Base-by-base conservation (phyloP, 2,888 invertebrate species). In the Dasysyrphus tricinctus region DNA sequence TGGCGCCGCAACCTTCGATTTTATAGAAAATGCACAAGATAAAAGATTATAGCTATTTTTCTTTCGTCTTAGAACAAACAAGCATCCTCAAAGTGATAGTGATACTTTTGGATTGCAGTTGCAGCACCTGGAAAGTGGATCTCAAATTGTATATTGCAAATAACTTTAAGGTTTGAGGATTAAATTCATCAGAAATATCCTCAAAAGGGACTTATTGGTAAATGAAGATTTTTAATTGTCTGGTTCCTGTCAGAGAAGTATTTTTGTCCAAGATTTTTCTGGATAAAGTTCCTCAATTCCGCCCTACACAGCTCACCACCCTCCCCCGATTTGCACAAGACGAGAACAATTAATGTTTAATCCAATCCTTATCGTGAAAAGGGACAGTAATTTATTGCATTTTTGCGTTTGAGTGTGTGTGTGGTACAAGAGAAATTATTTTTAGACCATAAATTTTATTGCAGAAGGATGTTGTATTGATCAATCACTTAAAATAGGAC, bases 381-480 rank as follows among this genome's bases (percentile, higher is more conserved):
- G 74, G 72, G 72, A 82, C 86, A 61, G 79, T 86, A 86, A 86
- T 86, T 86, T 86, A 85, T 85, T 85, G 84, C 56, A 80, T 51
- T 29, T 51, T 42, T 61, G 16, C 32, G 14, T 49, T 6, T 47
- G 49, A 42, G 12, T 47, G 14, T 49, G 37, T 74, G 61, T 77
- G 67, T 14, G 47, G 57, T 51, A 74, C 69, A 86, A 78, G 86
- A 42, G 78, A 86, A 86, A 86, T 86, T 86, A 82, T 82, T 78
- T 78, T 79, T 86, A 82, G 86, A 86, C 86, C 75, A 86, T 86
- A 82, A 86, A 86, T 86, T 86, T 86, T 86, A 86, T 86, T 86
- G 82, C 86, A 86, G 12, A 3, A n/a, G 74, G 75, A 72, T 74
- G 70, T 67, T 72, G 54, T 74, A 79, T 79, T 82, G 82, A 86